Conservation (phyloP, 2,797 vertebrate genomes). For the Argya squamiceps region DNA sequence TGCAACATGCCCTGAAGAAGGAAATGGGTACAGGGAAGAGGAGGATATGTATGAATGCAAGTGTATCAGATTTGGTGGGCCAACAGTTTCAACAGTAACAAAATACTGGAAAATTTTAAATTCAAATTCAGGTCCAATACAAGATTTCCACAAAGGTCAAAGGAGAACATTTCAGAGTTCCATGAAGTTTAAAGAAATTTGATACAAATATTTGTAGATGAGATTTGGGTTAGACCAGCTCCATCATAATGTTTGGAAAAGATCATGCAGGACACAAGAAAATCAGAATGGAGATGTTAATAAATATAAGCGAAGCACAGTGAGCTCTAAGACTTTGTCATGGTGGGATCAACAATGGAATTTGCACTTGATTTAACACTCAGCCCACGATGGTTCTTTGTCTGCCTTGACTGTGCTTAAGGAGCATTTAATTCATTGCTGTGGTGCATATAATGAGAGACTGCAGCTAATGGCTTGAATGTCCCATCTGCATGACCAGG, state of each 20-base stretch:
- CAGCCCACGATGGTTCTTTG: not conserved
- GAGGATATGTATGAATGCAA: fast-evolving
- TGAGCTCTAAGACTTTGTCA: not conserved
- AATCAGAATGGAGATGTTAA: not conserved
- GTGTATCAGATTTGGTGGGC: not conserved
- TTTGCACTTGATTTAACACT: not conserved
- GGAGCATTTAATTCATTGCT: not conserved
- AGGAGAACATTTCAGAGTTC: not conserved
- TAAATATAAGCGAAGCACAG: not conserved
- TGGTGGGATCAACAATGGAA: not conserved
- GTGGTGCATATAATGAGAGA: not conserved
- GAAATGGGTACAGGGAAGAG: not conserved
- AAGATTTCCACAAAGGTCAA: not conserved
- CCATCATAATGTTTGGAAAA: not conserved
- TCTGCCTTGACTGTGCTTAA: not conserved
- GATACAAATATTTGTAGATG: not conserved
- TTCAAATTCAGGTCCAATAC: not conserved
- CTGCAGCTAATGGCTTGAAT: not conserved
- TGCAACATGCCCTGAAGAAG: not conserved
- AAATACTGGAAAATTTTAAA: not conserved
- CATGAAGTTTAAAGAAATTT: not conserved
- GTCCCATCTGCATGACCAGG: not conserved
- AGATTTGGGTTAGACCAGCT: not conserved
- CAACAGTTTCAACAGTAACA: not conserved
- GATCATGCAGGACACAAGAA: not conserved